Percentiles rank a stretch among this genome's conserved stretches.
phyloP scores from a whole-genome alignment of 2,797 vertebrate genomes.

The Sardinella longiceps region DNA sequence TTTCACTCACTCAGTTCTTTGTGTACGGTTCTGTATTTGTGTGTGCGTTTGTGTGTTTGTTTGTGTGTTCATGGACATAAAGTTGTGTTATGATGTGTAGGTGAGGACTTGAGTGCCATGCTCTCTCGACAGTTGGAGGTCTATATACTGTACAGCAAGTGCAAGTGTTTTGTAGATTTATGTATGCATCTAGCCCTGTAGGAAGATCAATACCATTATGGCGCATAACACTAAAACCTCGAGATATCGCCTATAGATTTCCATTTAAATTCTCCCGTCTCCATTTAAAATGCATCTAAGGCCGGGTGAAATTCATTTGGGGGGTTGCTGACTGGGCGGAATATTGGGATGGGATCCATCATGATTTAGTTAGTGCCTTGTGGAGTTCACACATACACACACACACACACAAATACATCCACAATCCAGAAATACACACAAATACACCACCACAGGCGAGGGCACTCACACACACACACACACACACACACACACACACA shows the following conservation, averaged over 20 bases:
- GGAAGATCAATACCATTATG: neutral
- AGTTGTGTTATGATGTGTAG: neutral
- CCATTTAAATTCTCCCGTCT: conserved; percentile 4
- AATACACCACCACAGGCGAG: too few relatives aligned
- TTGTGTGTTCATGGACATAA: neutral
- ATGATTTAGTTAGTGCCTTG: conserved; percentile 20
- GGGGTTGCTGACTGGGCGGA: neutral
- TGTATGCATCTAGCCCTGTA: neutral
- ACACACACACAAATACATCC: neutral
- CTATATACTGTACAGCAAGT: neutral
- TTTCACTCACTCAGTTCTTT: neutral
- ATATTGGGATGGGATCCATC: conserved; percentile 25
- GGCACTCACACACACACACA: neutral
- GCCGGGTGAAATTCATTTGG: neutral
- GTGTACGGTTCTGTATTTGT: neutral
- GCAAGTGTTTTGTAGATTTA: conserved; percentile 5
- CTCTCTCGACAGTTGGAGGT: neutral
- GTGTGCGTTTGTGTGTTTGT: neutral
- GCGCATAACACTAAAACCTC: neutral
- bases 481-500: neutral
- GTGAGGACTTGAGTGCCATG: neutral
- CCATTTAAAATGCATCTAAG: conserved; percentile 19
- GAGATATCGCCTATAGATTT: conserved; percentile 17
- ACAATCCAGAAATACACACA: neutral
- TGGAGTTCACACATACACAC: neutral